Conservation (phyloP, 2,113 vertebrate species). For the Stegostoma tigrinum region DNA sequence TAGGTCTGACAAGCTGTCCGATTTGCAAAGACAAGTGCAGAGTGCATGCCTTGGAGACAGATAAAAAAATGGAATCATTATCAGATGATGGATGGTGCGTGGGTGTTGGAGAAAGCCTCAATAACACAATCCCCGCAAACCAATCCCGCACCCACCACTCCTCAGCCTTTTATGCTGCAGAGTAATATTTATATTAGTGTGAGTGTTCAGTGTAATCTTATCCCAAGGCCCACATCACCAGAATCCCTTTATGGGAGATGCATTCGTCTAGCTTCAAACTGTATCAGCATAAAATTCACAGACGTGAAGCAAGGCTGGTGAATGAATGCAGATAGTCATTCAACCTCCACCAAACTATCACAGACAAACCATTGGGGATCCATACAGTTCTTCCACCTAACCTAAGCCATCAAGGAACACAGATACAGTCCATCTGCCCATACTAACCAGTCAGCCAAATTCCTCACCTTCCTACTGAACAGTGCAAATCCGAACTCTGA, state of each 20-base stretch:
- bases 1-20: background rate
- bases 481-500: background rate
- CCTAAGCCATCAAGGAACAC: background rate
- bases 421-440: background rate
- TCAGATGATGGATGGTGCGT: background rate
- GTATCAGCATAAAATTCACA: background rate
- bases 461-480: background rate
- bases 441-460: too few species aligned
- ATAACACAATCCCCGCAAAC: background rate
- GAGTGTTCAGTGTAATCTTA: background rate
- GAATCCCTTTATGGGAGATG: background rate
- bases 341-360: background rate
- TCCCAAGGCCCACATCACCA: background rate
- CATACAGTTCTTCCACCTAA: background rate
- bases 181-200: background rate
- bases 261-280: background rate
- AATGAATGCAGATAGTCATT: background rate
- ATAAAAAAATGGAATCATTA: conserved; percentile 4
- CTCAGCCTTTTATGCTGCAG: background rate
- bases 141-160: background rate
- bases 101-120: background rate
- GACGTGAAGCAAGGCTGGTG: background rate
- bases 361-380: background rate
- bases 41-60: background rate
- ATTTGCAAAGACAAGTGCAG: background rate